Evolutionary conservation across 1,140 invertebrate genomes (phyloP).

Genomic region (Hormaphis cornu): DNA sequence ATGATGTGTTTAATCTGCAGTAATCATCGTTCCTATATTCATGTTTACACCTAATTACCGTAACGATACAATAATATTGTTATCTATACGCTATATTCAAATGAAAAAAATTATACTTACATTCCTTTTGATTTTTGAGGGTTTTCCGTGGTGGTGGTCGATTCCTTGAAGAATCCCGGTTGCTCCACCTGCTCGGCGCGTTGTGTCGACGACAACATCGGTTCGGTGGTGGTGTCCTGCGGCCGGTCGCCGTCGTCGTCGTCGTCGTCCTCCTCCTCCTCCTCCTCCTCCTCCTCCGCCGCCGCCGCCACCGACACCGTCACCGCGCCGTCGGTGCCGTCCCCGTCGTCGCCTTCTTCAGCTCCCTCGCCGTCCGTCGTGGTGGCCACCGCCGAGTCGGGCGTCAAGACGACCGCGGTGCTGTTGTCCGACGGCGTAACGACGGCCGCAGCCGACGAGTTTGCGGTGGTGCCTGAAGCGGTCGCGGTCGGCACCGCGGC

Average conservation of each 20-base stretch:
- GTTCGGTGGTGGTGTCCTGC: constrained; percentile 45
- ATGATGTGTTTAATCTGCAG: too few species aligned
- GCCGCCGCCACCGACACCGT: neutral
- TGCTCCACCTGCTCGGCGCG: constrained; percentile 10
- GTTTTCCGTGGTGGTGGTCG: neutral
- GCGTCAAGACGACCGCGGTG: neutral
- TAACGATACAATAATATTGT: too few species aligned
- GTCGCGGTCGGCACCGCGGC: constrained; percentile 38
- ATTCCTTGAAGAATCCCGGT: constrained; percentile 18
- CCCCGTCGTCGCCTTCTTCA: constrained; percentile 19
- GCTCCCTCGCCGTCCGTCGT: neutral
- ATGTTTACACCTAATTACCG: too few species aligned
- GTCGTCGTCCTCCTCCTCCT: constrained; percentile 14
- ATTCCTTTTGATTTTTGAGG: constrained; percentile 28
- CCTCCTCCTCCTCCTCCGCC: neutral
- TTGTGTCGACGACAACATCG: constrained; percentile 40
- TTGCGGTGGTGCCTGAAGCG: constrained; percentile 20
- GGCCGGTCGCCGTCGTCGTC: constrained; percentile 32
- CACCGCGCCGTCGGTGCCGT: constrained; percentile 6
- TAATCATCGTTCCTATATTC: too few species aligned
- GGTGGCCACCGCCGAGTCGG: neutral
- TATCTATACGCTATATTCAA: too few species aligned
- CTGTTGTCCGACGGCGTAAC: neutral
- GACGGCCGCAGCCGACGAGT: neutral
- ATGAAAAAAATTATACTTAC: too few species aligned